A percentile compares a stretch with the other conserved stretches of the same genome.
phyloP scores from a whole-genome alignment of 92 coral and sea anemone genomes.

The Porites evermanni region DNA sequence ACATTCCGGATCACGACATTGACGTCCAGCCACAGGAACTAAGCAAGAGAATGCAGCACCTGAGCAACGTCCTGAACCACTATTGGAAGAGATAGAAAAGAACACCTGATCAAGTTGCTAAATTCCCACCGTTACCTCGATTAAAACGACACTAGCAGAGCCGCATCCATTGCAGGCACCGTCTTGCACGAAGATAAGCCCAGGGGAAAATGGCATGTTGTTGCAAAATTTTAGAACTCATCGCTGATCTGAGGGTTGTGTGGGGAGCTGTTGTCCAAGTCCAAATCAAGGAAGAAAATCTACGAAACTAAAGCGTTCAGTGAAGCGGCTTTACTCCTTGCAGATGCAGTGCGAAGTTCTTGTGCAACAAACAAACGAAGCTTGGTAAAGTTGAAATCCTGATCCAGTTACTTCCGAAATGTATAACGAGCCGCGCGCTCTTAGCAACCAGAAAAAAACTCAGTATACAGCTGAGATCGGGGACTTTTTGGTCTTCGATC shows the following conservation, averaged over 20 bases:
- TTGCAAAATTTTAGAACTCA: slow-evolving; percentile 45
- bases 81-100: slow-evolving; percentile 69
- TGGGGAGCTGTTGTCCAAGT: slow-evolving; percentile 77
- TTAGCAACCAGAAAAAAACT: too few species aligned
- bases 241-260: slow-evolving; percentile 36
- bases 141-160: slow-evolving; percentile 13
- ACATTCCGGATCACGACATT: not conserved
- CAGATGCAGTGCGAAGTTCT: slow-evolving; percentile 21
- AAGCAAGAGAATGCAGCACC: slow-evolving; percentile 42
- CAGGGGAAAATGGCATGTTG: slow-evolving; percentile 60
- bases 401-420: not conserved
- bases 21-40: slow-evolving; percentile 27
- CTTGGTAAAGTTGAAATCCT: not conserved
- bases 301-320: slow-evolving; percentile 61
- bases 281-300: slow-evolving; percentile 37
- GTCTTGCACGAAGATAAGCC: slow-evolving; percentile 48
- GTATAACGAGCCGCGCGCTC: not conserved
- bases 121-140: slow-evolving; percentile 30
- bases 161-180: slow-evolving; percentile 51
- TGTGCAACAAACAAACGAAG: not conserved
- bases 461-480: too few species aligned
- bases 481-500: too few species aligned
- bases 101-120: slow-evolving; percentile 59
- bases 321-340: slow-evolving; percentile 66
- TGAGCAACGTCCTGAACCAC: slow-evolving; percentile 42